Base-by-base conservation (phyloP, 2,113 vertebrate species). In the Bambusicola thoracicus region DNA sequence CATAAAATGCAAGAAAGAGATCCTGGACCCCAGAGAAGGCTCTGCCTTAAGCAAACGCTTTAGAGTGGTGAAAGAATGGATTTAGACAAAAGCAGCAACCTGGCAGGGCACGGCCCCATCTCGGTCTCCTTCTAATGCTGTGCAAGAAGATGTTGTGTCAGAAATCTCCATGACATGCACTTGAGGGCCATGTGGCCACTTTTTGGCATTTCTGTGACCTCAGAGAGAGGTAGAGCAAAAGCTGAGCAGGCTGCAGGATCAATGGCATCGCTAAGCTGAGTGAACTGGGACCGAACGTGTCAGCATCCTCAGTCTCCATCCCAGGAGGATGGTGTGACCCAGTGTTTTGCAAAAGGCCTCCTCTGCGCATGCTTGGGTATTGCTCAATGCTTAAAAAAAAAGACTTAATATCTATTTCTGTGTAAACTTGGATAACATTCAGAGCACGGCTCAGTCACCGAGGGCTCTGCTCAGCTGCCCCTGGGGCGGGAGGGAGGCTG, bases 1-100 rank as follows among this genome's bases (percentile, higher is more conserved):
- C 90, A 94, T 94, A 95, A 95, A 95, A 92, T 69, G 87, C 92
- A 85, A 91, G 90, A 36, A 91, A 82, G 92, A 82, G 90, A 92
- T 95, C 93, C 92, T 77, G 85, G 72, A 91, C 93, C 80, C 93
- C 27, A 92, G 95, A 96, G 95, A 86, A 93, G 61, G 56, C 88
- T 95, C 65, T 94, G 93, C 96, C 94, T 89, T 73, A 74, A 96
- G 94, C 87, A 94, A 85, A 85, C 5, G 1, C 92, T 95, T 94
- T 94, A 66, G 96, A 95, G 85, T 8, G 3, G 81, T 55, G 93
- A 82, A 74, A 91, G 85, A 85, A 89, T 49, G 67, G 93, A 41
- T 89, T 89, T 73, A 53, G 75, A 73, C 18, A 20, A 61, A 66
- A 8, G n/a, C 75, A 32, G 48, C 46, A 69, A n/a, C 70, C 2